Percentiles rank a stretch among this genome's conserved stretches.
Evolutionary conservation across 2,888 invertebrate species (phyloP).

Genomic region (Apotomis capreana): DNA sequence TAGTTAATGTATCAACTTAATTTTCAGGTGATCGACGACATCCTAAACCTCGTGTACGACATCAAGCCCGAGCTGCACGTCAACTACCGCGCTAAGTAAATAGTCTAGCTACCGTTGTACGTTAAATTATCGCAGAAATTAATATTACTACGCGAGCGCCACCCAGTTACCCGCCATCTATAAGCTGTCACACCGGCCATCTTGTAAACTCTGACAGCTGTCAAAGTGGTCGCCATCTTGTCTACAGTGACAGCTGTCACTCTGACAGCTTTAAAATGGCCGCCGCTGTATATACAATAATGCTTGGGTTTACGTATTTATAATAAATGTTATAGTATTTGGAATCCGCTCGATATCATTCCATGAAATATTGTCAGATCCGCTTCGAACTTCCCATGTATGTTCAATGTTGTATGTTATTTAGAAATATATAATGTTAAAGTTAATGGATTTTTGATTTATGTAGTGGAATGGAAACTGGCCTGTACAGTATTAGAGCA

Average conservation of each 20-base stretch:
- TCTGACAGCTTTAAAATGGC: constrained; percentile 41
- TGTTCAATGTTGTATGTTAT: constrained; percentile 77
- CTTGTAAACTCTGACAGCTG: constrained; percentile 35
- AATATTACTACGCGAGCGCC: constrained; percentile 34
- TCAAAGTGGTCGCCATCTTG: constrained; percentile 42
- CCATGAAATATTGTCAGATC: constrained; percentile 66
- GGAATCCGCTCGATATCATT: constrained; percentile 80
- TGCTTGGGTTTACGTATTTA: constrained; percentile 52
- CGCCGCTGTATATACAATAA: constrained; percentile 61
- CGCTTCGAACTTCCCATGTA: constrained; percentile 52
- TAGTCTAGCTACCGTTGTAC: constrained; percentile 38
- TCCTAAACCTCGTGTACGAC: constrained; percentile 93
- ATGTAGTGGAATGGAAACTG: constrained; percentile 64
- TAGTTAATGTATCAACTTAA: constrained; percentile 42
- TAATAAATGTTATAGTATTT: constrained; percentile 33
- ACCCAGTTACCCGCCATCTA: constrained; percentile 40
- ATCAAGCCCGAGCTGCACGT: constrained; percentile 96
- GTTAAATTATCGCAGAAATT: constrained; percentile 44
- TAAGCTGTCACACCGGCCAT: constrained; percentile 47
- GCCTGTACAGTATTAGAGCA: constrained; percentile 77
- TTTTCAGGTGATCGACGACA: constrained; percentile 89
- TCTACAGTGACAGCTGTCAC: constrained; percentile 37
- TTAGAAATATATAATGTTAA: constrained; percentile 77
- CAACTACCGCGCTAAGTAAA: constrained; percentile 87
- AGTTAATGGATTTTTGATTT: constrained; percentile 60